These are phyloP conservation scores for Epinephelus coioides DNA, from an alignment of 2,797 vertebrate species.

Conservation along the genomic window DNA sequence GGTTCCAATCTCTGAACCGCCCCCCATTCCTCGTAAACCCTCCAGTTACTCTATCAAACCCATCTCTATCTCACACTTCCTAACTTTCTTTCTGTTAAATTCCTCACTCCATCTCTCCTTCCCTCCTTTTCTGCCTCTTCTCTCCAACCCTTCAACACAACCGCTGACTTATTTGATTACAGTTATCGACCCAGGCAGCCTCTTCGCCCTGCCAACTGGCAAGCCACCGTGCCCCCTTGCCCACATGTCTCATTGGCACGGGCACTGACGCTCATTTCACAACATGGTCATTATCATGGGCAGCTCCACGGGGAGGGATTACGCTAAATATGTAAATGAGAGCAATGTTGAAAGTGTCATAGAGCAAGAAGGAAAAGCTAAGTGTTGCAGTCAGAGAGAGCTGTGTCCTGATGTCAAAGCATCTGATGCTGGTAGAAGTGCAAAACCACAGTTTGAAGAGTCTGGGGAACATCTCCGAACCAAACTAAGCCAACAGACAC, in stretches of 20 bases:
- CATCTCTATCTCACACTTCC: conserved; percentile 1
- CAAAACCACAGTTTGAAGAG: conserved; percentile 59
- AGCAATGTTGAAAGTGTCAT: conserved; percentile 43
- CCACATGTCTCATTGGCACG: conserved; percentile 57
- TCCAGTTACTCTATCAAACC: conserved; percentile 1
- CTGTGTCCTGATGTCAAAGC: conserved; percentile 26
- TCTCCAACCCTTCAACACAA: conserved; percentile 11
- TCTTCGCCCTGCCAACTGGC: conserved; percentile 61
- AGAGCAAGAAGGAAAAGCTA: conserved; percentile 15
- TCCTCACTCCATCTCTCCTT: neutral
- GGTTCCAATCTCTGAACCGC: conserved; percentile 35
- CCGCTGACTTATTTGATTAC: conserved; percentile 49
- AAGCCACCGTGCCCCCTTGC: conserved; percentile 31
- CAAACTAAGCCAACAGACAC: conserved; percentile 56
- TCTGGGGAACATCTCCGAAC: conserved; percentile 39
- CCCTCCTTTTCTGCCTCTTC: neutral
- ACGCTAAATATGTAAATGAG: conserved; percentile 68
- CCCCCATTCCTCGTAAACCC: conserved; percentile 17
- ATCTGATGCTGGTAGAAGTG: conserved; percentile 41
- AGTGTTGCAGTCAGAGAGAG: conserved; percentile 19
- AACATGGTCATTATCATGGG: conserved; percentile 64
- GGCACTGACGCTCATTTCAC: conserved; percentile 50
- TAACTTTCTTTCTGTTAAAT: conserved; percentile 7
- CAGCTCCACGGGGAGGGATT: conserved; percentile 60
- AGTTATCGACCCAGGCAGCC: conserved; percentile 45